Percentiles rank a stretch among this genome's conserved stretches.
These are phyloP conservation scores for Cyclura pinguis DNA, from an alignment of 2,797 vertebrate species.

Conservation along the genomic window DNA sequence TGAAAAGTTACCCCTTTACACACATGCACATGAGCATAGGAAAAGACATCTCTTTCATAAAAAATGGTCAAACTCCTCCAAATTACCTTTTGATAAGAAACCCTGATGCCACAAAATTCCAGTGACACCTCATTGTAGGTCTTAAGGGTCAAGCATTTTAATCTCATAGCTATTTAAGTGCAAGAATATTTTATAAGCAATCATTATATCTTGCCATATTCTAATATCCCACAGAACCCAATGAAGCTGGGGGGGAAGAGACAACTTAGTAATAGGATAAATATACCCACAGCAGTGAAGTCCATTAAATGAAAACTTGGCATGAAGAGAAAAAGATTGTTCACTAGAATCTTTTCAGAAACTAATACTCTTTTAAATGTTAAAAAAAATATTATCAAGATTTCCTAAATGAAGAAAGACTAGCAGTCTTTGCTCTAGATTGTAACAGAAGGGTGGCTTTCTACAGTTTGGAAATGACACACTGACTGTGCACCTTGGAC, in stretches of 20 bases:
- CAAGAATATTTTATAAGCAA: neutral
- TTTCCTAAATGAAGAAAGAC: conserved; percentile 68
- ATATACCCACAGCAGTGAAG: conserved; percentile 56
- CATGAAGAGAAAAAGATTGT: conserved; percentile 70
- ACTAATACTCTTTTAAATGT: conserved; percentile 71
- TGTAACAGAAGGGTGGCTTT: conserved; percentile 62
- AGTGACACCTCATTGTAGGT: neutral
- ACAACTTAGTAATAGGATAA: conserved; percentile 75
- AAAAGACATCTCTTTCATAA: neutral
- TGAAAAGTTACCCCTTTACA: neutral
- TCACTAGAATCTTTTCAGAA: conserved; percentile 69
- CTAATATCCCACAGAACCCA: conserved; percentile 59
- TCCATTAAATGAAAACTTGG: conserved; percentile 75
- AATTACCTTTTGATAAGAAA: neutral
- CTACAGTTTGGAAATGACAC: conserved; percentile 52
- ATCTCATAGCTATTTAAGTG: neutral
- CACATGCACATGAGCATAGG: too few species aligned
- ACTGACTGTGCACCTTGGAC: conserved; percentile 61
- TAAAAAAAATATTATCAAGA: conserved; percentile 66
- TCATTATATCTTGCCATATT: conserved; percentile 55
- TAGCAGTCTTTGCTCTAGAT: conserved; percentile 68
- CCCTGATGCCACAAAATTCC: neutral
- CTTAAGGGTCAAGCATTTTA: neutral
- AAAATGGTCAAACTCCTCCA: neutral
- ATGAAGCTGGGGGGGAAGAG: neutral